Conservation (phyloP, 1,140 invertebrate species). For the Rhopalosiphum padi region DNA sequence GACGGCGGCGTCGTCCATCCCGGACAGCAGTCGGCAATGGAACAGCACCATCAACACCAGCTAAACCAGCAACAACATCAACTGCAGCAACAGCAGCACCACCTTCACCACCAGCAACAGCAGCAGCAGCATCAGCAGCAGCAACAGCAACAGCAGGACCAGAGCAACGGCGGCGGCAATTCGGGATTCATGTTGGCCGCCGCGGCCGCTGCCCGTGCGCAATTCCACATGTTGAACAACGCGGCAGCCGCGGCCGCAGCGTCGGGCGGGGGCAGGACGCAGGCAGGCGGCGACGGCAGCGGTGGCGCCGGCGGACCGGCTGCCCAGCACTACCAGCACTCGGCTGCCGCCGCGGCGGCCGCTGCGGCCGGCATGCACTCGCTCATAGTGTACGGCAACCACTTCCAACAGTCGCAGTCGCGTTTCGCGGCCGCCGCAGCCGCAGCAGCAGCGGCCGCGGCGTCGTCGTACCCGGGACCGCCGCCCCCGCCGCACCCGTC, state of each 20-base stretch:
- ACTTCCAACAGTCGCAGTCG: constrained; percentile 48
- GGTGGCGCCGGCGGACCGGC: background rate
- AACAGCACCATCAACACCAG: constrained; percentile 28
- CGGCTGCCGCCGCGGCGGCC: constrained; percentile 25
- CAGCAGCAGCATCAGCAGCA: background rate
- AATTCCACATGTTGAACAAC: constrained; percentile 51
- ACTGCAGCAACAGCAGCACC: background rate
- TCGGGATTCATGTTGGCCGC: constrained; percentile 54
- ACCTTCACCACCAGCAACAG: background rate
- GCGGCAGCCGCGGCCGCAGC: constrained; percentile 1
- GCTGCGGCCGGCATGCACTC: constrained; percentile 49
- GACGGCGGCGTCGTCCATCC: constrained; percentile 46
- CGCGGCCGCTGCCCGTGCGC: constrained; percentile 32
- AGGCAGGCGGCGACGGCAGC: background rate
- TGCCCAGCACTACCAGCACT: constrained; percentile 40
- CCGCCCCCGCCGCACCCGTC: constrained; percentile 10
- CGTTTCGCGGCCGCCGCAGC: constrained; percentile 36
- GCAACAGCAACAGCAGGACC: constrained; percentile 9
- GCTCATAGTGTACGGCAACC: constrained; percentile 46
- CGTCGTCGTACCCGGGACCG: constrained; percentile 17
- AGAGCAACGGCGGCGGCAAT: background rate
- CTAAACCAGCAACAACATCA: background rate
- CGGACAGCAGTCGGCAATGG: constrained; percentile 41
- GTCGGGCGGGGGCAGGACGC: background rate
- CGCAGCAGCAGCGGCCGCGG: constrained; percentile 3